Conservation (phyloP, 2,888 invertebrate species). For the Heliconius cydno region DNA sequence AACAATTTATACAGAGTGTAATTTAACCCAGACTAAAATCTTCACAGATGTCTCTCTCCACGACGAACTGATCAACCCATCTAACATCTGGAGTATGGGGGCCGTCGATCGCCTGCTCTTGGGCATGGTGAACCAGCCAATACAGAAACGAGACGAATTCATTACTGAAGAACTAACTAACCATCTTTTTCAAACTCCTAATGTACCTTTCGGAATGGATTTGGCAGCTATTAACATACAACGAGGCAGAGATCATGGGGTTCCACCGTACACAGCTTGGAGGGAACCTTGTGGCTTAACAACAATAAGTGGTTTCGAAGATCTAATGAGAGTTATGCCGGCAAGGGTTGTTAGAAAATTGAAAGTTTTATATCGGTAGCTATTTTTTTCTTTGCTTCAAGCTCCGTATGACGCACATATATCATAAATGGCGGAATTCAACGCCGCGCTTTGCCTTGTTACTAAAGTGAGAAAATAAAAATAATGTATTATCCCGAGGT, state of each 20-base stretch:
- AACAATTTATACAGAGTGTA: neutral
- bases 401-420: neutral
- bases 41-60: conserved; percentile 90
- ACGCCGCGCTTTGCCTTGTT: neutral
- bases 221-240: conserved; percentile 95
- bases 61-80: conserved; percentile 87
- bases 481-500: neutral
- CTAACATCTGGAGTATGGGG: conserved; percentile 89
- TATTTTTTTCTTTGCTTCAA: neutral
- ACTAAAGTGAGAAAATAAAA: neutral
- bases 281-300: conserved; percentile 90
- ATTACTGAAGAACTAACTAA: conserved; percentile 92
- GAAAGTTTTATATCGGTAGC: conserved; percentile 81
- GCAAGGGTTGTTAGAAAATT: conserved; percentile 85
- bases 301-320: conserved; percentile 86
- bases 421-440: neutral
- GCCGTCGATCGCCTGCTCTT: conserved; percentile 91
- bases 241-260: conserved; percentile 92
- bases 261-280: conserved; percentile 91
- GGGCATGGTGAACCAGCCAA: conserved; percentile 90
- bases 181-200: conserved; percentile 90
- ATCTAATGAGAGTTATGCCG: conserved; percentile 87
- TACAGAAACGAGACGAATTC: conserved; percentile 91
- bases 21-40: neutral
- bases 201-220: conserved; percentile 91